Evolutionary conservation across 2,113 vertebrate species (phyloP), one percentile per base, ranked within the genome.

Genomic region (Sisor rabdophorus): DNA sequence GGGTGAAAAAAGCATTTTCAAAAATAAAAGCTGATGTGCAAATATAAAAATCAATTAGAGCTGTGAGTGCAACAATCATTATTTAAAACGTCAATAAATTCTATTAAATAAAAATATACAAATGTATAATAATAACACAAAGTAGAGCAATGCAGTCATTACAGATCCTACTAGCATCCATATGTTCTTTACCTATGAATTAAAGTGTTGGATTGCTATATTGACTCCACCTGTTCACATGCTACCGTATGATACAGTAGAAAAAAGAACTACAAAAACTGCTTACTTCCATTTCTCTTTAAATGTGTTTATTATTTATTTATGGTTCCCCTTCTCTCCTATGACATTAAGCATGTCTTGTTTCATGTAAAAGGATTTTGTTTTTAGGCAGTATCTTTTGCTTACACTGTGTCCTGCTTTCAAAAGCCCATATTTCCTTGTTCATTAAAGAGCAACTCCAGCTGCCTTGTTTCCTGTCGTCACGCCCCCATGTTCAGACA

Each of bases 201-300:
- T 2, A 13, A 50, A 44, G 28, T 73, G 17, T 24, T 10, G 19
- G 11, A 50, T 32, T 54, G 48, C 55, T 65, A n/a, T 40, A 26
- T 71, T 28, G 22, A 56, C 16, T 44, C 4, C 32, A 28, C 40
- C 19, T 30, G 48, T 65, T 64, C 13, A 20, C 91, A 89, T 80
- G 69, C 60, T 83, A 78, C 73, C 80, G 71, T 47, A 1, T 28
- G 22, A n/a, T 17, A 56, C 58, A 68, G 70, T 71, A 65, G 79
- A 20, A 59, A 84, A 83, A 85, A 70, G 40, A 11, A 36, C 55
- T 47, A 26, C n/a, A 59, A 44, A 44, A 44, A 44, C 11, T 53
- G 9, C 24, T 20, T 12, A 61, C 40, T 32, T 11, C 5, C 50
- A 22, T 44, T 73, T 56, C 56, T 74, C 44, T 22, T 63, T n/a